phyloP scores from a whole-genome alignment of 2,113 vertebrate genomes.

The Morone saxatilis region DNA sequence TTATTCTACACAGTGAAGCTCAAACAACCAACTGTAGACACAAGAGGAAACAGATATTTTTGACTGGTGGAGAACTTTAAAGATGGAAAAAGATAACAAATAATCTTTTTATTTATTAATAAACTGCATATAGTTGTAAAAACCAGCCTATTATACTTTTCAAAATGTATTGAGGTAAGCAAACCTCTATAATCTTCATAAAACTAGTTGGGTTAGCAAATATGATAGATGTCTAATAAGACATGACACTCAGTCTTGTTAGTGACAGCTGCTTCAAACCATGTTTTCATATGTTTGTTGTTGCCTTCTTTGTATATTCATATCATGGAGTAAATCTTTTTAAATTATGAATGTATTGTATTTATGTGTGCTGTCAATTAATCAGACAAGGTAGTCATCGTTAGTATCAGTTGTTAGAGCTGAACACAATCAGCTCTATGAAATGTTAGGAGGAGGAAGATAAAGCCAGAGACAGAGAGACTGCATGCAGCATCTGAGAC shows the following conservation, averaged over 20 bases:
- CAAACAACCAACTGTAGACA: no score
- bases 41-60: no score
- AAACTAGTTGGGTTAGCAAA: neutral
- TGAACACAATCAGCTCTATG: conserved; percentile 3
- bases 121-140: neutral
- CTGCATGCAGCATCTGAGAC: conserved; percentile 13
- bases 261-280: neutral
- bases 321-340: neutral
- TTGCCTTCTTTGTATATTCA: neutral
- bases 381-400: neutral
- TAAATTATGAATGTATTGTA: conserved; percentile 6
- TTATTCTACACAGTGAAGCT: no score
- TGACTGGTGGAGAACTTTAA: no score
- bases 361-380: neutral
- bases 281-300: conserved; percentile 2
- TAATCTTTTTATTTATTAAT: no score
- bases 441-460: conserved; percentile 5
- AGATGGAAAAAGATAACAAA: neutral
- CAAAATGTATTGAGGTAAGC: neutral
- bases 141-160: neutral
- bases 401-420: neutral
- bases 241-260: neutral
- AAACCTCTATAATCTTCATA: neutral
- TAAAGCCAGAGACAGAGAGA: conserved; percentile 9
- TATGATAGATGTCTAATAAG: neutral